Conservation (phyloP, 1,140 invertebrate genomes). For the Propsilocerus akamusi region DNA sequence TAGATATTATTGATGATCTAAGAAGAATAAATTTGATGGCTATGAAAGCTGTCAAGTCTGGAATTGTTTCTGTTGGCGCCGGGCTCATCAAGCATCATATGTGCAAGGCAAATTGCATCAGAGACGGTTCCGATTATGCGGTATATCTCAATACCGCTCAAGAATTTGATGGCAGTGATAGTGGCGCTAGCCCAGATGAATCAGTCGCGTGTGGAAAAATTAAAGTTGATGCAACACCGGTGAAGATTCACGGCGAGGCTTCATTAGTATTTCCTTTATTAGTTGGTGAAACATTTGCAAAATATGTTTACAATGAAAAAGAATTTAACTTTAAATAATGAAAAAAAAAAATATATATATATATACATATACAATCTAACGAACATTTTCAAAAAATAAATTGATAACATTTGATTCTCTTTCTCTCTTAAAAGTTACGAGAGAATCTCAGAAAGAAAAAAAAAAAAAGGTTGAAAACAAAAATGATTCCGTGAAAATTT, state of each 20-base stretch:
- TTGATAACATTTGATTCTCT: too few species aligned
- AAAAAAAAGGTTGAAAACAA: too few species aligned
- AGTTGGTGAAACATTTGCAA: constrained; percentile 91
- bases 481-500: too few species aligned
- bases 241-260: constrained; percentile 93
- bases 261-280: constrained; percentile 85
- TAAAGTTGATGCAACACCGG: constrained; percentile 66
- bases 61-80: constrained; percentile 93
- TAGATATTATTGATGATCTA: constrained; percentile 91
- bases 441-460: too few species aligned
- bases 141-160: constrained; percentile 95
- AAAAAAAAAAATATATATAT: too few species aligned
- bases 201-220: constrained; percentile 99
- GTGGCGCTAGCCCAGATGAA: constrained; percentile 94
- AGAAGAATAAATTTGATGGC: constrained; percentile 82
- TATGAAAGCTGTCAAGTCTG: constrained; percentile 80
- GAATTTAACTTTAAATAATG: too few species aligned
- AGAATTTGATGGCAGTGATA: constrained; percentile 97
- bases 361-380: too few species aligned
- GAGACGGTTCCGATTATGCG: constrained; percentile 92
- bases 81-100: constrained; percentile 98
- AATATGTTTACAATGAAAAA: constrained; percentile 17
- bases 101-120: constrained; percentile 93
- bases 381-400: too few species aligned
- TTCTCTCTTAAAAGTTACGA: too few species aligned